phyloP scores from a whole-genome alignment of 1,140 invertebrate genomes.

The Kradibia gibbosae region DNA sequence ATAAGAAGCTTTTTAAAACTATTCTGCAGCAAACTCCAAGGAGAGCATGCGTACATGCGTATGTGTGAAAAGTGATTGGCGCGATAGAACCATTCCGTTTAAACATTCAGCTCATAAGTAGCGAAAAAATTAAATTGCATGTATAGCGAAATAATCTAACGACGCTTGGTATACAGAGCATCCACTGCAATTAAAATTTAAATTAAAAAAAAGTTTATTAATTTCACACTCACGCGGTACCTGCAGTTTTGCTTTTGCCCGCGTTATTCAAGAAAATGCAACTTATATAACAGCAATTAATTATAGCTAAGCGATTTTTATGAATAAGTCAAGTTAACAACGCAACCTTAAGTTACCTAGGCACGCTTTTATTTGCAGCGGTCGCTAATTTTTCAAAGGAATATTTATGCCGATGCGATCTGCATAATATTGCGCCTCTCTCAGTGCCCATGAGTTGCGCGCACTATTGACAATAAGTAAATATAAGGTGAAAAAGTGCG shows the following conservation, averaged over 20 bases:
- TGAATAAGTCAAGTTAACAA: neutral
- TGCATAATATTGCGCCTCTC: no score
- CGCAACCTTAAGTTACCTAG: neutral
- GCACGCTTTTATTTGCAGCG: neutral
- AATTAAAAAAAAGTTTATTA: conserved; percentile 10
- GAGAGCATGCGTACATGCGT: neutral
- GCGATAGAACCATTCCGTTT: neutral
- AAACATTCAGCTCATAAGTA: neutral
- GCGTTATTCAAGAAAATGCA: neutral
- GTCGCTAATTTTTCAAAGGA: neutral
- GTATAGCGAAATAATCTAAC: neutral
- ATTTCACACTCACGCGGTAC: neutral
- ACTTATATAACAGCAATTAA: neutral
- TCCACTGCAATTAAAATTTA: neutral
- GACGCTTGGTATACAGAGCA: neutral
- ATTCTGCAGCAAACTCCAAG: neutral
- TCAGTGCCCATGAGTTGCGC: no score
- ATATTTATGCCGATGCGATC: no score
- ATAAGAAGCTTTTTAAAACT: neutral
- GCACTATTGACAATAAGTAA: no score
- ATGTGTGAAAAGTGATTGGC: neutral
- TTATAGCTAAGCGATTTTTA: conserved; percentile 22
- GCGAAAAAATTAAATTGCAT: conserved; percentile 9
- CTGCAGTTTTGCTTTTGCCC: neutral
- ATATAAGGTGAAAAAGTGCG: no score